phyloP scores from a whole-genome alignment of 2,888 invertebrate species.

The Plagodis pulveraria region DNA sequence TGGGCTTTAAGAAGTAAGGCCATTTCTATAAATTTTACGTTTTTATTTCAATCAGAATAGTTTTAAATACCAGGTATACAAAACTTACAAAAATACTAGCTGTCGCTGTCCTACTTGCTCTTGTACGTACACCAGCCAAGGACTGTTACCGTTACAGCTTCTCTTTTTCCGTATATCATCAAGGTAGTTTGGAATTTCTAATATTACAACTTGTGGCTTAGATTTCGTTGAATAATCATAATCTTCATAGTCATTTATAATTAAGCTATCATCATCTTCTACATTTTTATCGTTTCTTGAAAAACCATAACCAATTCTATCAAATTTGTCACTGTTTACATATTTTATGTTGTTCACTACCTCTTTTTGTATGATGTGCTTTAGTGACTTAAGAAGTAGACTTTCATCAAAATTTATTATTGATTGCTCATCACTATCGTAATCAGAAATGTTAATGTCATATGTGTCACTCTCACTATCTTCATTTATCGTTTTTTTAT shows the following conservation, averaged over 20 bases:
- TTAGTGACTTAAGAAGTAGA: not conserved
- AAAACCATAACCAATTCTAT: not conserved
- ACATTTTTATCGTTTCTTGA: not conserved
- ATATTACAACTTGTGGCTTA: not conserved
- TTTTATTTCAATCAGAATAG: no score
- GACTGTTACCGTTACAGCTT: not conserved
- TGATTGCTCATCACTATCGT: not conserved
- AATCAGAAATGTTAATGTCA: not conserved
- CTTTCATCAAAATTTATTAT: not conserved
- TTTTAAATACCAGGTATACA: not conserved
- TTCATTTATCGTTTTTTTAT: no score
- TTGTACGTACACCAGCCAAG: conserved; percentile 8
- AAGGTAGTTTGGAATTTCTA: not conserved
- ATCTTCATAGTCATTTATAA: not conserved
- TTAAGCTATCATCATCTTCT: not conserved
- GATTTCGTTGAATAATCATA: not conserved
- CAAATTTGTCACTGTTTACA: not conserved
- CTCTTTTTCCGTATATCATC: not conserved
- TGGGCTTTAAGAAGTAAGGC: no score
- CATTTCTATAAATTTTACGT: no score
- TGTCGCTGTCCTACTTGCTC: not conserved
- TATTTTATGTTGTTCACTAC: not conserved
- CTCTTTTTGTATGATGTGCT: not conserved
- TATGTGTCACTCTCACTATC: not conserved
- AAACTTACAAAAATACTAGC: not conserved